A percentile compares a stretch with the other conserved stretches of the same genome.
phyloP scores from a whole-genome alignment of 2,888 invertebrate species.

The Eupithecia tripunctaria region DNA sequence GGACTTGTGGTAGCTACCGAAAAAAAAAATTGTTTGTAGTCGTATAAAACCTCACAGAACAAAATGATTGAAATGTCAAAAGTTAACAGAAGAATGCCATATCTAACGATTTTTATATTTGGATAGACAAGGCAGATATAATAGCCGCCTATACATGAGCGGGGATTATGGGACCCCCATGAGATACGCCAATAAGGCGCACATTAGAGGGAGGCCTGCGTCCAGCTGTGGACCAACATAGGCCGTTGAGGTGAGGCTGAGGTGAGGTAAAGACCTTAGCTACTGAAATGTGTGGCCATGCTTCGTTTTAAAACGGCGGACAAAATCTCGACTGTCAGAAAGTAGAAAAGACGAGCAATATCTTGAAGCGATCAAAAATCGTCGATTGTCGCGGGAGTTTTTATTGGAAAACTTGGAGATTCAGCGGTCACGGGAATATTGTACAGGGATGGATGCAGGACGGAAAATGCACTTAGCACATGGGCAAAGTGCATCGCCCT shows the following conservation, averaged over 20 bases:
- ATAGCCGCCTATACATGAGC: too few relatives aligned
- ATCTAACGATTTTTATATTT: too few relatives aligned
- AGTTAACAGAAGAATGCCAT: too few relatives aligned
- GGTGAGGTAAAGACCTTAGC: too few relatives aligned
- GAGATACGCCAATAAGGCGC: too few relatives aligned
- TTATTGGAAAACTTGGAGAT: conserved; percentile 67
- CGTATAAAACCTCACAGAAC: neutral
- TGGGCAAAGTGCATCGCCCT: neutral
- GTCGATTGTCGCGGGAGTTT: conserved; percentile 48
- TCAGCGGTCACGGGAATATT: conserved; percentile 39
- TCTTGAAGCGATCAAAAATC: conserved; percentile 29
- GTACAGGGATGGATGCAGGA: neutral
- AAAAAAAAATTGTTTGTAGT: neutral
- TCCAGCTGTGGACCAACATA: too few relatives aligned
- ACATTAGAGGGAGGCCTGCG: too few relatives aligned
- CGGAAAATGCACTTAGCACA: neutral
- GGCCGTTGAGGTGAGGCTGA: too few relatives aligned
- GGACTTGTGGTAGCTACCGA: too few relatives aligned
- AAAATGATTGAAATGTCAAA: neutral
- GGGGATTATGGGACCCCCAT: too few relatives aligned
- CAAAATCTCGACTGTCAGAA: neutral
- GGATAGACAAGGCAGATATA: too few relatives aligned
- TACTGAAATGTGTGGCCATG: neutral
- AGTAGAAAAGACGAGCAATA: neutral
- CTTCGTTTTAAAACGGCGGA: neutral